These are phyloP conservation scores for Neogobius melanostomus DNA, from an alignment of 2,113 vertebrate genomes.

Conservation along the genomic window DNA sequence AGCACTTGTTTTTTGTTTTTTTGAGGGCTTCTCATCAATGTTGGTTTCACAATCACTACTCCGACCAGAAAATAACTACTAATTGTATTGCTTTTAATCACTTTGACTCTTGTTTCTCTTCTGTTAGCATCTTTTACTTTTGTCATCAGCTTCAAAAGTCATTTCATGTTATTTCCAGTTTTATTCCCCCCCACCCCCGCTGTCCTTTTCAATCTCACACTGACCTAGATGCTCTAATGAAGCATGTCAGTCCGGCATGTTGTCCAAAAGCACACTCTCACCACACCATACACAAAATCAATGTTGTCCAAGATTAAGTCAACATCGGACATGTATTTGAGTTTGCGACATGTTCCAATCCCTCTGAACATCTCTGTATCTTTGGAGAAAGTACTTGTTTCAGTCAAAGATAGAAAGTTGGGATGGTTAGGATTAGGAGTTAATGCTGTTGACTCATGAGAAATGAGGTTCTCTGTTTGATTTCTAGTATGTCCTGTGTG, in stretches of 20 bases:
- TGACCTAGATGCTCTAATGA: constrained; percentile 73
- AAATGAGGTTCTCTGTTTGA: too few species aligned
- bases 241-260: constrained; percentile 61
- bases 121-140: constrained; percentile 31
- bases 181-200: neutral
- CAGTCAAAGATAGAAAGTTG: neutral
- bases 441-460: too few species aligned
- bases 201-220: constrained; percentile 37
- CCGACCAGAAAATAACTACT: too few species aligned
- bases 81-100: neutral
- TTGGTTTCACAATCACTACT: too few species aligned
- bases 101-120: constrained; percentile 33
- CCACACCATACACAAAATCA: constrained; percentile 15
- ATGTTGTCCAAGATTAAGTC: constrained; percentile 57
- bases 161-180: constrained; percentile 14
- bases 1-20: too few species aligned
- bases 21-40: too few species aligned
- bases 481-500: too few species aligned
- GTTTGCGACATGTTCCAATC: constrained; percentile 58
- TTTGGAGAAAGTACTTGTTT: constrained; percentile 39
- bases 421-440: neutral
- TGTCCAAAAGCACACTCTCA: constrained; percentile 47
- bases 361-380: constrained; percentile 42
- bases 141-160: constrained; percentile 32
- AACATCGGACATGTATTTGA: constrained; percentile 40